These are phyloP conservation scores for Chrysemys picta DNA, from an alignment of 2,113 vertebrate species.

Conservation along the genomic window DNA sequence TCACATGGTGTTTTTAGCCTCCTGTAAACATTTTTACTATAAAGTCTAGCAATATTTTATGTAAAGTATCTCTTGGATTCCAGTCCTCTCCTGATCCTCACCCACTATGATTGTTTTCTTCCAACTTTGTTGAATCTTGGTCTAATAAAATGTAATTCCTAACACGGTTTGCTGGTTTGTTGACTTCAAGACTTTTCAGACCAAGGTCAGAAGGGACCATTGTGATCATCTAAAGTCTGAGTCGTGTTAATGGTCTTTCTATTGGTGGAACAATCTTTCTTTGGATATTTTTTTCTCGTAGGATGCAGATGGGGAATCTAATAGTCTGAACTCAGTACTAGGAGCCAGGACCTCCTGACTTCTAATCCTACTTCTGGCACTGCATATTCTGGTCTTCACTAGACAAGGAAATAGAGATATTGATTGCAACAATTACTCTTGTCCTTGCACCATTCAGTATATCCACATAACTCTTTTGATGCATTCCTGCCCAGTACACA, in stretches of 20 bases:
- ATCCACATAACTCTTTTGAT: background rate
- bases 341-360: background rate
- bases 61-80: background rate
- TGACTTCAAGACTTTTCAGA: background rate
- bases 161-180: background rate
- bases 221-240: background rate
- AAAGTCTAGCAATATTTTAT: background rate
- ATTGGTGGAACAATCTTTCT: background rate
- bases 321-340: background rate
- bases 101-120: background rate
- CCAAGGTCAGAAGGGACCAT: no score
- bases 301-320: background rate
- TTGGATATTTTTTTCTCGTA: background rate
- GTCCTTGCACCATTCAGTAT: background rate
- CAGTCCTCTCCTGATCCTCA: background rate
- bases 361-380: background rate
- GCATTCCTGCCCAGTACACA: background rate
- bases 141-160: conserved; percentile 6
- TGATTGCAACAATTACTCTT: background rate
- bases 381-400: background rate
- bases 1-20: background rate
- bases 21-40: background rate
- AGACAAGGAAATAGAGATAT: background rate
- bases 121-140: background rate
- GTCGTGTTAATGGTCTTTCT: background rate